These are phyloP conservation scores for Pelmatolapia mariae DNA, from an alignment of 2,113 vertebrate genomes.

Conservation along the genomic window DNA sequence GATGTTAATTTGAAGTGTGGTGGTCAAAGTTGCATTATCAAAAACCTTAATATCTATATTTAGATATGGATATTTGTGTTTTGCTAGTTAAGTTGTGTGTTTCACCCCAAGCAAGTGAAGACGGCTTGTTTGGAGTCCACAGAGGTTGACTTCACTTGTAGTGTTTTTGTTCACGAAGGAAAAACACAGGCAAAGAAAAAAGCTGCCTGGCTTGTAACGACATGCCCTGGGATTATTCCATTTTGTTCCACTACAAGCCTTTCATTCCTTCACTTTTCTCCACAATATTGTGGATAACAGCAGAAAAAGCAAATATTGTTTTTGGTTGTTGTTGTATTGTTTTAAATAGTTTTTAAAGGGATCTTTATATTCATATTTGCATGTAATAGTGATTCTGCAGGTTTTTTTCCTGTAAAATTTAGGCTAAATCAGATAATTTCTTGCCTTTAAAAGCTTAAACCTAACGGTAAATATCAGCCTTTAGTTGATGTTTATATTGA, in stretches of 20 bases:
- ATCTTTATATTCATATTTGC: not conserved
- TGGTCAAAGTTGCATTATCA: not conserved
- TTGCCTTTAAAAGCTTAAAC: not conserved
- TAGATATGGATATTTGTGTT: slow-evolving; percentile 46
- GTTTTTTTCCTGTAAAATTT: not conserved
- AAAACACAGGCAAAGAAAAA: slow-evolving; percentile 14
- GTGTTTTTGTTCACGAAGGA: slow-evolving; percentile 40
- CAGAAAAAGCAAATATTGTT: not conserved
- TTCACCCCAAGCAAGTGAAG: not conserved
- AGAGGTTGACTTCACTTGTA: slow-evolving; percentile 23
- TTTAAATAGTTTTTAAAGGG: not conserved
- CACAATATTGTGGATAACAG: not conserved
- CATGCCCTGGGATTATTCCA: slow-evolving; percentile 61
- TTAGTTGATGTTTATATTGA: not conserved
- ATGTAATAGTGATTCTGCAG: not conserved
- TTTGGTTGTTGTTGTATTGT: not conserved
- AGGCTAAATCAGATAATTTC: not conserved
- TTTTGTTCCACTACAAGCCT: slow-evolving; percentile 40
- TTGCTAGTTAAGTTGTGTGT: slow-evolving; percentile 5
- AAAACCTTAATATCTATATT: not conserved
- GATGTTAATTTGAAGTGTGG: not conserved
- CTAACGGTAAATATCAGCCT: not conserved
- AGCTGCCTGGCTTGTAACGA: slow-evolving; percentile 57
- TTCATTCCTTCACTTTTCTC: slow-evolving; percentile 48
- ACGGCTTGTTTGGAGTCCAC: slow-evolving; percentile 39